These are phyloP conservation scores for Lordiphosa collinella DNA, from an alignment of 1,140 invertebrate species.

Conservation along the genomic window DNA sequence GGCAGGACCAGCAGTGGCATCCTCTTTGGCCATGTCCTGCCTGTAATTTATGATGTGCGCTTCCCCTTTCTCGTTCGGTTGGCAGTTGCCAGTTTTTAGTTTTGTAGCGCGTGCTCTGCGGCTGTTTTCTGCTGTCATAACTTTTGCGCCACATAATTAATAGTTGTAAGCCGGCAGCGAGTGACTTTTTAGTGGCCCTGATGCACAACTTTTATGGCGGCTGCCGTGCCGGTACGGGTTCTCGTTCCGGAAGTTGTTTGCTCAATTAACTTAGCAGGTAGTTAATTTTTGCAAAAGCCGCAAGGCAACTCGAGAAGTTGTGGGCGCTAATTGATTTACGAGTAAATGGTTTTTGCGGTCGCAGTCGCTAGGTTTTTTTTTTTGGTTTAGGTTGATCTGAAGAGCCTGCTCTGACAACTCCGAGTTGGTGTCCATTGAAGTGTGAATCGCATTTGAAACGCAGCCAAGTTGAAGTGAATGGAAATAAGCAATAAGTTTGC, in stretches of 20 bases:
- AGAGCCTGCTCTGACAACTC: no score
- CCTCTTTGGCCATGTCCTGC: conserved; percentile 59
- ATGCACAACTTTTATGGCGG: conserved; percentile 59
- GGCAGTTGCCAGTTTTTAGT: conserved; percentile 61
- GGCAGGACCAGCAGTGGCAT: conserved; percentile 35
- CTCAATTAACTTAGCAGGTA: conserved; percentile 79
- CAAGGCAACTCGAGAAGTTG: conserved; percentile 29
- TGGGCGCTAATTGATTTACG: conserved; percentile 66
- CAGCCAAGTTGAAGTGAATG: conserved; percentile 43
- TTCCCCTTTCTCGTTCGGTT: conserved; percentile 42
- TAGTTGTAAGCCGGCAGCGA: conserved; percentile 62
- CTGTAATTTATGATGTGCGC: conserved; percentile 74
- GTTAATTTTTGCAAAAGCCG: conserved; percentile 65
- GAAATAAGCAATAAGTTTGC: conserved; percentile 35
- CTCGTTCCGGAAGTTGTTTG: conserved; percentile 52
- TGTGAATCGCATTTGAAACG: conserved; percentile 33
- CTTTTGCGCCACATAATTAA: conserved; percentile 71
- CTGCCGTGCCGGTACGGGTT: conserved; percentile 18
- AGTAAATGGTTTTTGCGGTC: conserved; percentile 20
- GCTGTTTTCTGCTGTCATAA: conserved; percentile 76
- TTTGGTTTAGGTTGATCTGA: conserved; percentile 19
- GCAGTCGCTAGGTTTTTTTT: conserved; percentile 16
- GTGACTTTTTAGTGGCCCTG: conserved; percentile 60
- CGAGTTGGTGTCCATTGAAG: conserved; percentile 27
- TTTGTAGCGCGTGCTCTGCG: conserved; percentile 42